These are phyloP conservation scores for Dipodomys merriami DNA, from an alignment of 2,113 vertebrate genomes.

Conservation along the genomic window DNA sequence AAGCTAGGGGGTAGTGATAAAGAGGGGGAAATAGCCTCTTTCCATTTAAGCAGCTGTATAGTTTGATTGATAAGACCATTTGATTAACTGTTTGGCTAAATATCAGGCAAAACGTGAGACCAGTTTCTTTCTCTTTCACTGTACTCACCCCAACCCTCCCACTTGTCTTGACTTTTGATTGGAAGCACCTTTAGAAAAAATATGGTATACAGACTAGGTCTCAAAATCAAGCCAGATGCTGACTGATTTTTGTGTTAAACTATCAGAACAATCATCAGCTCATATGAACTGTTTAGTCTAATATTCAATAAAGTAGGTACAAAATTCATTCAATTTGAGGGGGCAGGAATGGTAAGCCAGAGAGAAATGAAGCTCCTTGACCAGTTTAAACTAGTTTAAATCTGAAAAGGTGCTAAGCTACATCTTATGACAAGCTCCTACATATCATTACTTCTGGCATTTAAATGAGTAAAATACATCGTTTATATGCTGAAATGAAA, in stretches of 20 bases:
- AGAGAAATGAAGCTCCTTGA: neutral
- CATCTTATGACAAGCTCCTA: neutral
- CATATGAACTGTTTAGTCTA: neutral
- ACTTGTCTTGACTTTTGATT: neutral
- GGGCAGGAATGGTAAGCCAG: neutral
- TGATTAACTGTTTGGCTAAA: neutral
- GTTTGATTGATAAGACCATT: neutral
- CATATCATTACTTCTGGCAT: neutral
- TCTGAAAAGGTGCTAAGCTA: slow-evolving; percentile 19
- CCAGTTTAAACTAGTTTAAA: neutral
- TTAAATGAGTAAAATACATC: neutral
- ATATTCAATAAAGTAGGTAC: neutral
- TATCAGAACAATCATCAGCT: neutral
- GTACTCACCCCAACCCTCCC: neutral
- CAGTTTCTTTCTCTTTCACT: neutral
- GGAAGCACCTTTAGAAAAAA: neutral
- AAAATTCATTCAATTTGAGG: neutral
- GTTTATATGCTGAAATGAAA: slow-evolving; percentile 44
- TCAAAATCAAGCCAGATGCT: neutral
- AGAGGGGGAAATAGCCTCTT: neutral
- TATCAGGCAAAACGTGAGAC: neutral
- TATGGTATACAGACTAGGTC: neutral
- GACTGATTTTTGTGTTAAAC: neutral
- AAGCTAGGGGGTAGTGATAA: neutral
- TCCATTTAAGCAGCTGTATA: neutral